Conservation (phyloP, 2,797 vertebrate genomes). For the Odontamblyopus lacepedii region DNA sequence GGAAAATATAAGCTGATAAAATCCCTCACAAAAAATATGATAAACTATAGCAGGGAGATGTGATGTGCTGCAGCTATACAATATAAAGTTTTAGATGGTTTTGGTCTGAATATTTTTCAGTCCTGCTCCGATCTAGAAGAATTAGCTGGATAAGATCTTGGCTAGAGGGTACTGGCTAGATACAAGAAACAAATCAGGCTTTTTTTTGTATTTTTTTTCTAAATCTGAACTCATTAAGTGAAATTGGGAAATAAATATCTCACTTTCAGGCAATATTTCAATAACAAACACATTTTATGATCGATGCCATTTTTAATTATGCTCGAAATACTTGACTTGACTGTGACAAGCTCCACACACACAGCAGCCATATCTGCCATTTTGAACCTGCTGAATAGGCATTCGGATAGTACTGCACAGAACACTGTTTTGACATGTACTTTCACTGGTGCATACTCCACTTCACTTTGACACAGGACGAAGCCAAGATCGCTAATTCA, state of each 20-base stretch:
- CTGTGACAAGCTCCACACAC: not conserved
- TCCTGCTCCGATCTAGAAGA: no score
- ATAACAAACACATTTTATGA: no score
- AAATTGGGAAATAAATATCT: no score
- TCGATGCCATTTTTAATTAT: not conserved
- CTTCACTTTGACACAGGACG: not conserved
- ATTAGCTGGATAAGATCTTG: no score
- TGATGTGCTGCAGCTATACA: not conserved
- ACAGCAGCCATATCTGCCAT: not conserved
- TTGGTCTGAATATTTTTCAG: not conserved
- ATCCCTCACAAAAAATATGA: not conserved
- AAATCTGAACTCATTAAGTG: no score
- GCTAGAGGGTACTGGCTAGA: no score
- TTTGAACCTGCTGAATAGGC: conserved; percentile 10
- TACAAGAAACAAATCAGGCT: no score
- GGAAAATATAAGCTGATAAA: not conserved
- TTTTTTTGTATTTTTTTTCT: no score
- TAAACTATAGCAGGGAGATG: not conserved
- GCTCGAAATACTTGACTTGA: conserved; percentile 1
- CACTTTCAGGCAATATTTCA: no score
- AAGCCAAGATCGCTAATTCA: not conserved
- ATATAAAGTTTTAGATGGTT: not conserved
- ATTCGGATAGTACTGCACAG: not conserved
- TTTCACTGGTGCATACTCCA: not conserved
- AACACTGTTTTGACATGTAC: not conserved